Evolutionary conservation across 2,888 invertebrate species (phyloP).

Genomic region (Dynastes tityus): DNA sequence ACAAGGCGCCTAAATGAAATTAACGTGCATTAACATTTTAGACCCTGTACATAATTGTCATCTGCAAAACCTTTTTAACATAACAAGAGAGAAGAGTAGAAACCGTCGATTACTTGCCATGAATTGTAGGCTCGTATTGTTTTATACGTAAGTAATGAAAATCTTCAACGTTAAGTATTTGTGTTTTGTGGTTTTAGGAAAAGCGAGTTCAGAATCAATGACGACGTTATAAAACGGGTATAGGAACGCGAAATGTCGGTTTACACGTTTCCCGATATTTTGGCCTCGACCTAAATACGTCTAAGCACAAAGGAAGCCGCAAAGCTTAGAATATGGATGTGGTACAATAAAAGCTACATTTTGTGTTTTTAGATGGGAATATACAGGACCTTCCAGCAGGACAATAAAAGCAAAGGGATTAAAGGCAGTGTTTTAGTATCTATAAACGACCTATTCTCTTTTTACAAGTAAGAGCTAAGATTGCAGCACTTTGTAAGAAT

Average conservation of each 20-base stretch:
- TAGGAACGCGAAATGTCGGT: neutral
- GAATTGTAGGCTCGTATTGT: too few relatives aligned
- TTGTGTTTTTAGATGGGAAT: neutral
- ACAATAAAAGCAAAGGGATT: neutral
- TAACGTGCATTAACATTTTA: too few relatives aligned
- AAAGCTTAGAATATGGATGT: neutral
- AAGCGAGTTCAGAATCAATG: neutral
- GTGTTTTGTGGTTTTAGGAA: neutral
- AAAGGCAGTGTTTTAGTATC: neutral
- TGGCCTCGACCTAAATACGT: conserved; percentile 10
- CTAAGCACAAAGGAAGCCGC: neutral
- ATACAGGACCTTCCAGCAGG: neutral
- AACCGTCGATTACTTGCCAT: too few relatives aligned
- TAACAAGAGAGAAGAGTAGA: too few relatives aligned
- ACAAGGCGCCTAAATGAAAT: too few relatives aligned
- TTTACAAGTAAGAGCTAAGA: too few relatives aligned
- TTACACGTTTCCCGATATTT: neutral
- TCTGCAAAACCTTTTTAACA: too few relatives aligned
- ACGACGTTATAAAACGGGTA: neutral
- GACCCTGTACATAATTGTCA: too few relatives aligned
- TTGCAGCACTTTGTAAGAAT: too few relatives aligned
- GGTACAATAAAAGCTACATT: neutral
- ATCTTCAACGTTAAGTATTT: too few relatives aligned
- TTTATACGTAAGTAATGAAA: too few relatives aligned
- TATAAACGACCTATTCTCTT: too few relatives aligned